Percentiles rank a stretch among this genome's conserved stretches.
Conservation (phyloP, 2,797 vertebrate species). For the Sebastes miniatus region DNA sequence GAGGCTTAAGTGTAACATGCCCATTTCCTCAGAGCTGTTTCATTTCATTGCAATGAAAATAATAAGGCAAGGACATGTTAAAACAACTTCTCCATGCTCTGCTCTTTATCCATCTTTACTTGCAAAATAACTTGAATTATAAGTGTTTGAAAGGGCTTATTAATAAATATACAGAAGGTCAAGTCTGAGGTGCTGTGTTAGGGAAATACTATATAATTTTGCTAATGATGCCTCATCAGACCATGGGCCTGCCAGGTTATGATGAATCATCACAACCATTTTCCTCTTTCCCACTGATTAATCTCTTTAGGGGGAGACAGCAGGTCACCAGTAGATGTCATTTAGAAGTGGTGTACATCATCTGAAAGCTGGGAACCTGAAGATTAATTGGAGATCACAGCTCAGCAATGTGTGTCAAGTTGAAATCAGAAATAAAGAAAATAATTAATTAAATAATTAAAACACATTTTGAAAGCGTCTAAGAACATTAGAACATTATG, state of each 20-base stretch:
- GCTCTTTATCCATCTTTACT: background rate
- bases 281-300: background rate
- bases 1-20: background rate
- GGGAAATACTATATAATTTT: background rate
- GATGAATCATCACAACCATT: background rate
- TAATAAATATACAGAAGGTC: background rate
- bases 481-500: no score
- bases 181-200: background rate
- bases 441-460: no score
- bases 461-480: no score
- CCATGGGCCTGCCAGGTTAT: background rate
- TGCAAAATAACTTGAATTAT: background rate
- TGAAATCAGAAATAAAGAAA: no score
- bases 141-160: background rate
- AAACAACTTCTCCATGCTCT: background rate
- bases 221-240: background rate
- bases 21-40: background rate
- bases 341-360: no score
- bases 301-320: background rate
- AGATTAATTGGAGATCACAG: no score
- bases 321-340: no score
- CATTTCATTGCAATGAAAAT: background rate
- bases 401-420: no score
- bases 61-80: background rate
- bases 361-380: no score